phyloP scores from a whole-genome alignment of 2,888 invertebrate species.

The Cheilosia variabilis region DNA sequence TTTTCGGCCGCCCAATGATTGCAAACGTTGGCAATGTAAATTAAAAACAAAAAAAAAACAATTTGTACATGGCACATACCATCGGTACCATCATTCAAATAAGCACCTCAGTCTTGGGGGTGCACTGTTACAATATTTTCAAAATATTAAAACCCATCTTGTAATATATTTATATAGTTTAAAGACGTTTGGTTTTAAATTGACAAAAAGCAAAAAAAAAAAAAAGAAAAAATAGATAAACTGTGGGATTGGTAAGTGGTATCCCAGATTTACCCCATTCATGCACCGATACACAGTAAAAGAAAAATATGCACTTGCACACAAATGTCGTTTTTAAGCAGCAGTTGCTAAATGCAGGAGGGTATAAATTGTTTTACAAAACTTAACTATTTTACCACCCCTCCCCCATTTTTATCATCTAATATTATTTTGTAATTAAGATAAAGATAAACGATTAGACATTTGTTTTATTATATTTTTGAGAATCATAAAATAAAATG shows the following conservation, averaged over 20 bases:
- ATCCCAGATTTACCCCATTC: conserved; percentile 36
- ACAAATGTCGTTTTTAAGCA: conserved; percentile 53
- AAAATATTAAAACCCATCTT: conserved; percentile 43
- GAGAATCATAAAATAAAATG: conserved; percentile 44
- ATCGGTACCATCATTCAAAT: conserved; percentile 17
- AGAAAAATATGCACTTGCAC: conserved; percentile 14
- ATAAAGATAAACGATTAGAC: conserved; percentile 52
- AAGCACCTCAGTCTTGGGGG: background rate
- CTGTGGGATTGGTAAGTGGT: conserved; percentile 39
- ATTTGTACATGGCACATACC: conserved; percentile 28
- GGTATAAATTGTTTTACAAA: conserved; percentile 45
- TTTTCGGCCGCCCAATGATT: conserved; percentile 20
- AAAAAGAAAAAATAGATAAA: conserved; percentile 27
- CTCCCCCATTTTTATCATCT: conserved; percentile 44
- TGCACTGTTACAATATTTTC: conserved; percentile 21
- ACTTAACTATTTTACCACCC: conserved; percentile 31
- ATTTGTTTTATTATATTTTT: conserved; percentile 61
- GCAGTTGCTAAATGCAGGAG: conserved; percentile 46
- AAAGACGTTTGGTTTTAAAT: conserved; percentile 42
- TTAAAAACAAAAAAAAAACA: conserved; percentile 26
- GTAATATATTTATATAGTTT: conserved; percentile 54
- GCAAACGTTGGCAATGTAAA: conserved; percentile 47
- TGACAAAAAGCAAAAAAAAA: background rate
- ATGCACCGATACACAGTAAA: conserved; percentile 10
- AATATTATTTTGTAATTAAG: conserved; percentile 75